phyloP scores from a whole-genome alignment of 2,888 invertebrate species.

The Drosophila demipolita region DNA sequence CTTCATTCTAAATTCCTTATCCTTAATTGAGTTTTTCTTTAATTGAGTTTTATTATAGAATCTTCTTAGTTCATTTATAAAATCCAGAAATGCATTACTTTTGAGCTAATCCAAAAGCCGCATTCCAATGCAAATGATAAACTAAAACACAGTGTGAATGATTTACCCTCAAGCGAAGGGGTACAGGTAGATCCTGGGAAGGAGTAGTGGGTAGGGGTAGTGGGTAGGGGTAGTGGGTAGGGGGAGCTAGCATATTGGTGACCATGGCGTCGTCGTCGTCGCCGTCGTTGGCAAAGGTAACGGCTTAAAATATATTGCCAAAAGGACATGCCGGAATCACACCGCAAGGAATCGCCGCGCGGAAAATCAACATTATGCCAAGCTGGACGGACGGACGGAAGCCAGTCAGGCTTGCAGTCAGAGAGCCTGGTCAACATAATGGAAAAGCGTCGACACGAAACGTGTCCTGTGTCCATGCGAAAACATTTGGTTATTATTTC shows the following conservation, averaged over 20 bases:
- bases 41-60: neutral
- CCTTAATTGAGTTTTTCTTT: no score
- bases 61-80: no score
- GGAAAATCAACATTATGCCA: constrained; percentile 82
- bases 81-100: neutral
- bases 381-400: constrained; percentile 47
- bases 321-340: constrained; percentile 82
- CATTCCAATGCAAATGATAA: neutral
- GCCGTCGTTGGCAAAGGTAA: constrained; percentile 55
- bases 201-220: no score
- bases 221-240: neutral
- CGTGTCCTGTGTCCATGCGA: constrained; percentile 33
- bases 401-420: constrained; percentile 12
- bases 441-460: constrained; percentile 35
- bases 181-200: neutral
- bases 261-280: constrained; percentile 50
- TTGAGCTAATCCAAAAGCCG: neutral
- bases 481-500: constrained; percentile 77
- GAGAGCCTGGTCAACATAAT: constrained; percentile 69
- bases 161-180: constrained; percentile 18
- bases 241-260: constrained; percentile 58
- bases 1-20: neutral
- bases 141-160: constrained; percentile 39
- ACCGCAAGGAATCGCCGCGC: constrained; percentile 83
- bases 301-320: constrained; percentile 77